Base-by-base conservation (phyloP, 2,113 vertebrate species). In the Paraplagusia blochii region DNA sequence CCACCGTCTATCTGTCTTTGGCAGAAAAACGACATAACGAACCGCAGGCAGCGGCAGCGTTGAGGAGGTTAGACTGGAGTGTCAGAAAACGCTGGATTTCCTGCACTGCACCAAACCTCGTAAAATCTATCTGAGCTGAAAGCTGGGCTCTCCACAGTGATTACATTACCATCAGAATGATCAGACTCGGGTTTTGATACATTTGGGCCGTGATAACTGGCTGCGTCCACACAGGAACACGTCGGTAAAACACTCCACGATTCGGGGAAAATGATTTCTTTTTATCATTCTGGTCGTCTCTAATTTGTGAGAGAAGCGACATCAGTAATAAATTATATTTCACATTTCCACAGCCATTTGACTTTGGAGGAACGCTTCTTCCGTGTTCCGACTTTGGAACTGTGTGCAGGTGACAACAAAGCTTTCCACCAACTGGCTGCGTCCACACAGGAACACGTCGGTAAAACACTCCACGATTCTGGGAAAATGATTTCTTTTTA, bases 161-260 rank as follows among this genome's bases (percentile, higher is more conserved):
- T 58, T 74, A 77, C 57, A 75, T 74, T 69, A 65, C 73, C 57
- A 53, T 47, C 48, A 47, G 56, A 44, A 61, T 35, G 58, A 76
- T 72, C 68, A 57, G 66, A 17, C 63, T 60, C 53, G 74, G 12
- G 16, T 63, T 46, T 69, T 12, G 44, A 77, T 63, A 49, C 64
- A 63, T 68, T 49, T 53, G 57, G 60, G 64, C 63, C 9, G 39
- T 14, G 68, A 62, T 8, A 72, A 69, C 17, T 59, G 50, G 35
- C 46, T 7, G 36, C 44, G 57, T 54, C 52, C 22, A 42, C 19
- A 45, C 14, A 9, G 15, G 39, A 14, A 50, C 16, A 18, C 44
- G 33, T 29, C n/a, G 8, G 19, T 48, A 15, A 35, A 50, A 19
- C 12, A 1, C 11, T 17, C 63, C 18, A 42, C 44, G 2, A 33